Percentiles rank a stretch among this genome's conserved stretches.
phyloP scores from a whole-genome alignment of 2,797 vertebrate species.

The Xenentodon cancila region DNA sequence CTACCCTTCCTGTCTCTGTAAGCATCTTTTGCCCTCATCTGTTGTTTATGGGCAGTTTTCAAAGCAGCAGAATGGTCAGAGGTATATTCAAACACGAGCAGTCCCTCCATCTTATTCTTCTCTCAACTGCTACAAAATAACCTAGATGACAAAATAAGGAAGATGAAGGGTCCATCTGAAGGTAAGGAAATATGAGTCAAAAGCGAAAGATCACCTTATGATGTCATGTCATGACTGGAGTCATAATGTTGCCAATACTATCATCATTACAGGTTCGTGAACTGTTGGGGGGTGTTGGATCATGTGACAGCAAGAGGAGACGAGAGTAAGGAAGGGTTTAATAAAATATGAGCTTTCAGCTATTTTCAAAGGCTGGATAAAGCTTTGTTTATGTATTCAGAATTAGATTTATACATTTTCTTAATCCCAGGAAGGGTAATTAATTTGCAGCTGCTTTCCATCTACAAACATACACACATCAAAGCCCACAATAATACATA shows the following conservation, averaged over 20 bases:
- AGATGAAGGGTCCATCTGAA: conserved; percentile 18
- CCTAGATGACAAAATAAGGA: conserved; percentile 20
- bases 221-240: conserved; percentile 36
- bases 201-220: conserved; percentile 31
- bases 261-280: conserved; percentile 26
- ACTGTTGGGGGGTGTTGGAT: neutral
- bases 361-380: conserved; percentile 17
- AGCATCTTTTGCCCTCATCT: conserved; percentile 66
- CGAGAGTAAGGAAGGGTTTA: conserved; percentile 14
- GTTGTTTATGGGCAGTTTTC: conserved; percentile 67
- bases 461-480: too few relatives aligned
- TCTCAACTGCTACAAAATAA: conserved; percentile 53
- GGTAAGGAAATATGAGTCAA: conserved; percentile 30
- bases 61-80: conserved; percentile 65
- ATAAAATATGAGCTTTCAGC: conserved; percentile 9
- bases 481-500: too few relatives aligned
- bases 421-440: too few relatives aligned
- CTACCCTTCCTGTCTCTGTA: conserved; percentile 68
- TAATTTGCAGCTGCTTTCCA: too few relatives aligned
- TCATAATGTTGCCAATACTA: conserved; percentile 26
- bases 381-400: conserved; percentile 1
- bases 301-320: conserved; percentile 15
- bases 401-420: too few relatives aligned
- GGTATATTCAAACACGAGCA: conserved; percentile 66
- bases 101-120: conserved; percentile 25